Base-by-base conservation (phyloP, 2,797 vertebrate species). In the Ispidina lecontei region DNA sequence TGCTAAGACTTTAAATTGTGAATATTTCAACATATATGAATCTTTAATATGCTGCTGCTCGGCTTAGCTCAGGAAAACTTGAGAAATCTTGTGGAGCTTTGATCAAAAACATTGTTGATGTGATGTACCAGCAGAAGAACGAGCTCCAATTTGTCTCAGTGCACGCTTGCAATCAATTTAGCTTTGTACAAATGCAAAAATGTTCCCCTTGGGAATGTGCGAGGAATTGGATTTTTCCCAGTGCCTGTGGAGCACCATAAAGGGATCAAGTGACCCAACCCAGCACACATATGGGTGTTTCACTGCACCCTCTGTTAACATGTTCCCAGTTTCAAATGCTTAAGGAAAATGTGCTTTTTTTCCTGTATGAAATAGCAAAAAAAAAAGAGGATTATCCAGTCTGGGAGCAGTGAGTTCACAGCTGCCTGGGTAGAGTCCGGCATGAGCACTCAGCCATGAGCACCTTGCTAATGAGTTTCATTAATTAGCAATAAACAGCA, bases 401-500 rank as follows among this genome's bases (percentile, higher is more conserved):
- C 47, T 16, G 0, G 14, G 68, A 81, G 74, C 25, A 23, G 44
- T 2, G 69, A n/a, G n/a, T n/a, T 46, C 4, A 0, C 49, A 25
- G 62, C 65, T 63, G 12, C 26, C 62, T 10, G 43, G 44, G 70
- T 3, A 25, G 35, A n/a, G 43, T 12, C 5, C 7, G 7, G 58
- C 68, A 26, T 7, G 8, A 4, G 37, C 1, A 1, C 63, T 22
- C 17, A 31, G 56, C 68, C 26, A 1, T 1, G 0, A 62, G 62
- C 43, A 18, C 9, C 87, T 70, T 59, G 89, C 75, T 95, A 71
- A 94, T 62, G 65, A 94, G 75, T 6, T 49, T 74, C 75, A 44
- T 95, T 87, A 77, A 65, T 94, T 85, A 85, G 91, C 89, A 72
- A 91, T 54, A 37, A 93, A 28, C 74, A 80, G 81, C 87, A 35